Evolutionary conservation across 1,140 invertebrate species (phyloP).

Genomic region (Diprion similis): DNA sequence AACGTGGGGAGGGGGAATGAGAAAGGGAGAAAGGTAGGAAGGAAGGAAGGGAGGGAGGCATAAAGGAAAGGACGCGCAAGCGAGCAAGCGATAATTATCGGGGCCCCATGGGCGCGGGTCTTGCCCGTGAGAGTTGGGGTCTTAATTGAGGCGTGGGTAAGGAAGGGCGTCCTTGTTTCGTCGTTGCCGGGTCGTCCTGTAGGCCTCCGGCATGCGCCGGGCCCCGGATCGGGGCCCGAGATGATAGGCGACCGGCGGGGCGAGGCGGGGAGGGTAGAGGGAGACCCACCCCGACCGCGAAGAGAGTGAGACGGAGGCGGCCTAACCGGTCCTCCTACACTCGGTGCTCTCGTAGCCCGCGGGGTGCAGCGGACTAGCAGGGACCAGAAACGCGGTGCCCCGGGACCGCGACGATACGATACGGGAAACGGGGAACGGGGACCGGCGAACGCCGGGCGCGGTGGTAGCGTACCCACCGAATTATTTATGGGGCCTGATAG

Average conservation of each 20-base stretch:
- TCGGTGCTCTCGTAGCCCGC: not conserved
- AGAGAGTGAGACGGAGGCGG: not conserved
- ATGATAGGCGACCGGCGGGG: too few relatives aligned
- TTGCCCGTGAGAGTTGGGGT: not conserved
- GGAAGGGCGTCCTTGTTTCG: not conserved
- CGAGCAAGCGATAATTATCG: conserved; percentile 1
- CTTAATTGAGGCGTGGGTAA: not conserved
- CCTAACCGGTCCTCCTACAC: conserved; percentile 6
- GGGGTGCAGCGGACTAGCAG: too few relatives aligned
- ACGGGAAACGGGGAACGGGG: not conserved
- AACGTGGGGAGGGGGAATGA: conserved; percentile 1
- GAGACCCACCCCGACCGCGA: too few relatives aligned
- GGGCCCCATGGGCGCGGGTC: not conserved
- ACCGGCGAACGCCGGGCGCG: not conserved
- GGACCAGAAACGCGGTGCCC: not conserved
- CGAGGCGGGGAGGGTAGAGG: too few relatives aligned
- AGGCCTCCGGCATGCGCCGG: not conserved
- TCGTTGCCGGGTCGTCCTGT: not conserved
- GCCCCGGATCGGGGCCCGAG: too few relatives aligned
- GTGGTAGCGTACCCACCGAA: conserved; percentile 39
- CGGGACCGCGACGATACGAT: not conserved
- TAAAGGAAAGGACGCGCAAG: too few relatives aligned
- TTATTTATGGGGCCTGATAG: conserved; percentile 64
- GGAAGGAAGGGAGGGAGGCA: conserved; percentile 23
- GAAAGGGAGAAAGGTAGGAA: conserved; percentile 28